Base-by-base conservation (phyloP, 2,888 invertebrate genomes). In the Eupelmus urozonus region DNA sequence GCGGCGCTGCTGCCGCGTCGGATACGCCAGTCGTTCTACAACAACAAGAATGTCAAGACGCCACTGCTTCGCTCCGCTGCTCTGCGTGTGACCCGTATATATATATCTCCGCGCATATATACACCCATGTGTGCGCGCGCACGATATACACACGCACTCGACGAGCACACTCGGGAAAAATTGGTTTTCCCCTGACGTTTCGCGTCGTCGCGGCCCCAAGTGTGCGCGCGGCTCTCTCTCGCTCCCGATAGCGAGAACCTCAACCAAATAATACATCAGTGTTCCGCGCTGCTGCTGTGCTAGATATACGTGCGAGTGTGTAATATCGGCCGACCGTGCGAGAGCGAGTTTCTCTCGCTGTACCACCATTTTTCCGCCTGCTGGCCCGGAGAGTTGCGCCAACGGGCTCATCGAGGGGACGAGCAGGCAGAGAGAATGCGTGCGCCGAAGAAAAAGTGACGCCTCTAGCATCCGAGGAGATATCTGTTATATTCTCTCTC, bases 401-500 rank as follows among this genome's bases (percentile, higher is more conserved):
- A n/a, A n/a, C n/a, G n/a, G n/a, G n/a, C n/a, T n/a, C n/a, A 16
- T 40, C 40, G 53, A 62, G 42, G 42, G 53, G 20, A 42, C 55
- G 49, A 27, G n/a, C n/a, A n/a, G n/a, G n/a, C n/a, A n/a, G n/a
- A n/a, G n/a, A 53, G 34, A 49, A 45, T n/a, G 29, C 11, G 53
- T 27, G 51, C 25, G 60, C 67, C 67, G 62, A 72, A 34, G 72
- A 78, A 78, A 73, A 78, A 67, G 77, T 78, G 67, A 78, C 72
- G 77, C 60, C 18, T 16, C 27, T n/a, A 9, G 18, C 25, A 40
- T 23, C 34, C 51, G 20, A 11, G 34, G 57, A 66, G 57, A 13
- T 13, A 2, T 34, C 34, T 3, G 34, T 5, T 3, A 55, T 63
- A 42, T 45, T 42, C 29, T 66, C 67, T 51, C 53, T 59, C 9